Evolutionary conservation across 2,888 invertebrate genomes (phyloP), one percentile per base, ranked within the genome.

Genomic region (Koerneria pararmatus): DNA sequence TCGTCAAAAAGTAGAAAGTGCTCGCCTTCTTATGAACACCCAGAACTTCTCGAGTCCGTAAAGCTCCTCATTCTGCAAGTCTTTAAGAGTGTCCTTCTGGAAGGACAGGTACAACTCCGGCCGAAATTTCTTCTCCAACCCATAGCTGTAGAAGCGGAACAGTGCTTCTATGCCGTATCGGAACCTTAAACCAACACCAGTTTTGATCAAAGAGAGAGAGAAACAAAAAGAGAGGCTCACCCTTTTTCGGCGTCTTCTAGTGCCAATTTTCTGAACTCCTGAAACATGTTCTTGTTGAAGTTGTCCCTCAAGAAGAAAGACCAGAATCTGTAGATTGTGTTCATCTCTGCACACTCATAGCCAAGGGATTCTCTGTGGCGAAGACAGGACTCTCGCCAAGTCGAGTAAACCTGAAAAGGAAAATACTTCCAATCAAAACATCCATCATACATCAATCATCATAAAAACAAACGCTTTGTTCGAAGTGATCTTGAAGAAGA

Each of bases 11-110:
- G 27, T n/a, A 11, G 19, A 54, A 35, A 56, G 49, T 49, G 32
- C 57, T 19, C 15, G 75, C 76, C 71, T 70, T 58, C 95, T 95
- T 68, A 93, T 87, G 88, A 97, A 98, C 57, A 95, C 95, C 94
- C 97, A 95, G 86, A 98, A 98, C 85, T 98, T 98, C 86, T 98
- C 98, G 76, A 98, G 86, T 32, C 97, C 98, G 85, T 98, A 98
- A 62, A 95, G 87, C 58, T 97, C 94, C 84, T 93, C 93, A 59
- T 71, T 70, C 61, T 79, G 69, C 59, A 78, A 73, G 66, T 83
- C 83, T 34, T 57, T 65, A 19, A 74, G 65, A 48, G 73, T 73
- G 61, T 81, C 79, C 65, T 88, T 88, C 87, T 95, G 93, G 87
- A 98, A 98, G 85, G 97, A 93, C 84, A 91, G 89, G 86, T 93